A percentile compares a stretch with the other conserved stretches of the same genome.
Conservation (phyloP, 1,140 invertebrate genomes). For the Lepidurus apus region DNA sequence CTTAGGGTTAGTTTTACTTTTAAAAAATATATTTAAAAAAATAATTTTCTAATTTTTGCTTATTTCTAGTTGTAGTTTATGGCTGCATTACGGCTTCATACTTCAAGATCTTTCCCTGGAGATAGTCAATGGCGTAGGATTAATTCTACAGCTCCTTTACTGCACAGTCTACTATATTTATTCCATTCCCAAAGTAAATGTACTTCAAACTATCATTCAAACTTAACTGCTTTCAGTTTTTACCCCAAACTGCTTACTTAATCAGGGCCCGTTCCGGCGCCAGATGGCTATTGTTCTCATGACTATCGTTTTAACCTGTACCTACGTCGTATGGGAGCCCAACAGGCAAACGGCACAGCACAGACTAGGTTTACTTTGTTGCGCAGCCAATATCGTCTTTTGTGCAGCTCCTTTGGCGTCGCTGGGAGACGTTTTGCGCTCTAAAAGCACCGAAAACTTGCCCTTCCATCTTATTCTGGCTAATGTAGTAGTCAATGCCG, state of each 20-base stretch:
- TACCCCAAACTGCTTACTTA: constrained; percentile 28
- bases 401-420: constrained; percentile 71
- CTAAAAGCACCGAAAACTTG: constrained; percentile 66
- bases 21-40: constrained; percentile 4
- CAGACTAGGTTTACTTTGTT: constrained; percentile 58
- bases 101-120: constrained; percentile 59
- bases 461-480: constrained; percentile 71
- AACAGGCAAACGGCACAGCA: constrained; percentile 37
- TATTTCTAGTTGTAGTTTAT: constrained; percentile 55
- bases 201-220: neutral
- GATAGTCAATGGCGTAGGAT: constrained; percentile 62
- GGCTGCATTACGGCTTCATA: constrained; percentile 62
- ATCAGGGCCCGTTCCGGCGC: constrained; percentile 38
- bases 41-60: constrained; percentile 24
- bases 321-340: constrained; percentile 36
- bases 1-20: constrained; percentile 58
- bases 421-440: constrained; percentile 66
- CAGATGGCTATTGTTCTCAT: constrained; percentile 38
- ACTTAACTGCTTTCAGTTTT: neutral
- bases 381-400: constrained; percentile 64
- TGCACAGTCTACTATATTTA: constrained; percentile 57
- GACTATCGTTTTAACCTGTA: constrained; percentile 35
- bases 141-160: constrained; percentile 59
- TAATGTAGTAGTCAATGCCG: constrained; percentile 63
- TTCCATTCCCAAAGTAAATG: constrained; percentile 54